These are phyloP conservation scores for Parapsyche elsis DNA, from an alignment of 1,140 invertebrate species.

Conservation along the genomic window DNA sequence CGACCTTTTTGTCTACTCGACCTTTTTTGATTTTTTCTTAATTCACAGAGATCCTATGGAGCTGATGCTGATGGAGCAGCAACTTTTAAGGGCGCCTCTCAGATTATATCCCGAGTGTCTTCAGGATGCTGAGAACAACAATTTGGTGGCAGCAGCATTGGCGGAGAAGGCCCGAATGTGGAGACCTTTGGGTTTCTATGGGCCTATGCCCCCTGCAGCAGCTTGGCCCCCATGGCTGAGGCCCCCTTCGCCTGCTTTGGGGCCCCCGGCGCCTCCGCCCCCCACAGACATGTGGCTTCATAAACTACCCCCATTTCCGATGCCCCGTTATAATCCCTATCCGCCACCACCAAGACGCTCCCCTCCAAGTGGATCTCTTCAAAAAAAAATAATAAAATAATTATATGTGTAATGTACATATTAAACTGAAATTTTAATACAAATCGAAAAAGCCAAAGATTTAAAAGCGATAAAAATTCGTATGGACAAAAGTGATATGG, in stretches of 20 bases:
- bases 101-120: slow-evolving; percentile 62
- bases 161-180: slow-evolving; percentile 61
- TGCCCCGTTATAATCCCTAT: slow-evolving; percentile 64
- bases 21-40: slow-evolving; percentile 37
- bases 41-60: slow-evolving; percentile 67
- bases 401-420: not conserved
- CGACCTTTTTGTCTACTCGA: too few species aligned
- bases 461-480: not conserved
- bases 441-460: not conserved
- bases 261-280: slow-evolving; percentile 58
- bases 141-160: slow-evolving; percentile 57
- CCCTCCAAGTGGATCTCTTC: slow-evolving; percentile 49
- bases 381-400: too few species aligned
- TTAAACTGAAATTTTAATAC: not conserved
- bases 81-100: slow-evolving; percentile 64
- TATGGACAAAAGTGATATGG: not conserved
- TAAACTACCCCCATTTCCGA: slow-evolving; percentile 59
- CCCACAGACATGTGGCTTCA: slow-evolving; percentile 63
- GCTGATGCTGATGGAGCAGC: slow-evolving; percentile 68
- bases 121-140: slow-evolving; percentile 53
- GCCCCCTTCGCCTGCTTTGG: slow-evolving; percentile 61
- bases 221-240: slow-evolving; percentile 64
- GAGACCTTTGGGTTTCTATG: slow-evolving; percentile 63
- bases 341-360: slow-evolving; percentile 59
- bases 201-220: slow-evolving; percentile 61